Conservation (phyloP, 2,113 vertebrate genomes). For the Chroicocephalus ridibundus region DNA sequence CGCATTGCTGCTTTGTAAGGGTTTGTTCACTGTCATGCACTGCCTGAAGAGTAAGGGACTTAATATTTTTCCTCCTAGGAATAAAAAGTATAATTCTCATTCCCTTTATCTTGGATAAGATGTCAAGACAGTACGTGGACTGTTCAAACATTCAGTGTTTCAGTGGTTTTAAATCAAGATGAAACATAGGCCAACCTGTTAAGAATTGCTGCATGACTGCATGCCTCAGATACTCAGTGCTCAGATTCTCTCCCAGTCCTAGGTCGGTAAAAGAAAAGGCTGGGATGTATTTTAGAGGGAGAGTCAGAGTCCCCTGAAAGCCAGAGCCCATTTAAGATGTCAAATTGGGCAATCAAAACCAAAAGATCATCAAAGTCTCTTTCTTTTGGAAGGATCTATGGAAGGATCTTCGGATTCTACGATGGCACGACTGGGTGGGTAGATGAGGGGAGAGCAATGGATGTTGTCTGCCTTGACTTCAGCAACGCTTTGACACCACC, state of each 20-base stretch:
- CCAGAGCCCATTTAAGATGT: neutral
- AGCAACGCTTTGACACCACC: neutral
- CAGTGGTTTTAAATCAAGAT: neutral
- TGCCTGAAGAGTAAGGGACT: neutral
- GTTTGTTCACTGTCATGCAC: neutral
- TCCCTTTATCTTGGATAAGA: neutral
- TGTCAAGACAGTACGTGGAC: neutral
- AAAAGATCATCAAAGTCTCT: neutral
- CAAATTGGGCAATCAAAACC: neutral
- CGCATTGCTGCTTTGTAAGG: neutral
- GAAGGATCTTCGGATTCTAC: neutral
- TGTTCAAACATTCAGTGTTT: neutral
- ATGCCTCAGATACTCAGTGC: neutral
- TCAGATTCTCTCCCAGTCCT: neutral
- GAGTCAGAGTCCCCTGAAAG: neutral
- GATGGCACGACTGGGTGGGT: neutral
- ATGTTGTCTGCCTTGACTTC: neutral
- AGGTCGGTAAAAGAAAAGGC: neutral
- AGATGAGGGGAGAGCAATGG: neutral
- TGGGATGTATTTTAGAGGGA: neutral
- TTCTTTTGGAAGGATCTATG: neutral
- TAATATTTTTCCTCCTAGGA: neutral
- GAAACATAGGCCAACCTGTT: neutral
- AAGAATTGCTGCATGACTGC: neutral
- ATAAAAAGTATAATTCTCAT: neutral